Conservation (phyloP, 2,113 vertebrate genomes). For the Tretioscincus oriximinensis region DNA sequence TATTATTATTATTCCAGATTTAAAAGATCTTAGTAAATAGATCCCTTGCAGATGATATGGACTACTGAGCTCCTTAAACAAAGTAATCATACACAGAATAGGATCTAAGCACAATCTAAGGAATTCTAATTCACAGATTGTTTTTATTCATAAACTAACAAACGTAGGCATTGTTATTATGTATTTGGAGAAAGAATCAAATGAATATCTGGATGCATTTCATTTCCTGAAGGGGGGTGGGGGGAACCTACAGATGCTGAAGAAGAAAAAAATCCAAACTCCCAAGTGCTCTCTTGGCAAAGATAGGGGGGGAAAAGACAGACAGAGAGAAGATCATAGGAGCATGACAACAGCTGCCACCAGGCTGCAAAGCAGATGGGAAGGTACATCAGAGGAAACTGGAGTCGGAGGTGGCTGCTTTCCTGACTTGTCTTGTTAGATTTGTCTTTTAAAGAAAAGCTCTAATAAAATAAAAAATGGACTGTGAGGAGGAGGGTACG, state of each 20-base stretch:
- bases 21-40: too few species aligned
- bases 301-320: background rate
- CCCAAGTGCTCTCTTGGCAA: background rate
- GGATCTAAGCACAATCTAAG: background rate
- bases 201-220: background rate
- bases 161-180: background rate
- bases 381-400: constrained; percentile 24
- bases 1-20: too few species aligned
- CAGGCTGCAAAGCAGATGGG: constrained; percentile 38
- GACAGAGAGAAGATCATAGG: background rate
- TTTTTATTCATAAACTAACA: fast-evolving
- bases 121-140: background rate
- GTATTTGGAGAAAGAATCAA: background rate
- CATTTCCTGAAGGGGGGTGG: background rate
- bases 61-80: background rate
- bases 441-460: constrained; percentile 44
- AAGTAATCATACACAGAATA: background rate
- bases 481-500: background rate
- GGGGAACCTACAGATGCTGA: fast-evolving
- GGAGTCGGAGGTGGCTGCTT: constrained; percentile 43
- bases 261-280: background rate
- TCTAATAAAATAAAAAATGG: constrained; percentile 6
- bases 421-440: constrained; percentile 1
- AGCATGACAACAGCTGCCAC: constrained; percentile 13
- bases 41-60: too few species aligned